A percentile compares a stretch with the other conserved stretches of the same genome.
These are phyloP conservation scores for Rallus crepitans DNA, from an alignment of 2,797 vertebrate genomes.

Conservation along the genomic window DNA sequence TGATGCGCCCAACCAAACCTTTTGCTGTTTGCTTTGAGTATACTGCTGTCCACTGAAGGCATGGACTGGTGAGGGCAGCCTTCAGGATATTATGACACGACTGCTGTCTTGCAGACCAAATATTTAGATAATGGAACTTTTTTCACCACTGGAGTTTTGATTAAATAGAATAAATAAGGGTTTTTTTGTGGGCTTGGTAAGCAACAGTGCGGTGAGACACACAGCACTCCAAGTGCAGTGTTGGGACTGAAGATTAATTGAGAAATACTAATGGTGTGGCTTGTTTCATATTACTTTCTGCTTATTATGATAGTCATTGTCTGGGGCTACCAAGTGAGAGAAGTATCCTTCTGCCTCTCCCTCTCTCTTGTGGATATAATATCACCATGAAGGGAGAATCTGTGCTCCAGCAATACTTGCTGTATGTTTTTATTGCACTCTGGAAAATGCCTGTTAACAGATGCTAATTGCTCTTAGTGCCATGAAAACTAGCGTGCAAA, in stretches of 20 bases:
- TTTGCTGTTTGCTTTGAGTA: not conserved
- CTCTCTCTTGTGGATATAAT: not conserved
- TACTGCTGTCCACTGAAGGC: not conserved
- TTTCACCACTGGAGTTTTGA: not conserved
- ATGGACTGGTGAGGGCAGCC: not conserved
- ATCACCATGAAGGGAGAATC: not conserved
- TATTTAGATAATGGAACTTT: not conserved
- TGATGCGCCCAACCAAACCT: not conserved
- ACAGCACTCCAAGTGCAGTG: not conserved
- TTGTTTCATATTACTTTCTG: not conserved
- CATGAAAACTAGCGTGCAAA: not conserved
- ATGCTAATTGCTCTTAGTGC: not conserved
- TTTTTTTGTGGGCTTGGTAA: not conserved
- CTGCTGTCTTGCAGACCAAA: not conserved
- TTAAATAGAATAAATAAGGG: not conserved
- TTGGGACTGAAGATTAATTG: not conserved
- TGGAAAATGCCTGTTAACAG: not conserved
- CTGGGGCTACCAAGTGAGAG: not conserved
- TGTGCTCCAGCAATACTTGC: accelerated
- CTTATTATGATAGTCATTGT: not conserved
- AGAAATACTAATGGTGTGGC: not conserved
- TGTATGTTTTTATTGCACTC: not conserved
- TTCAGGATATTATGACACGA: not conserved
- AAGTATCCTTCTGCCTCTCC: not conserved
- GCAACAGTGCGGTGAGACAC: not conserved